Conservation (phyloP, 2,113 vertebrate genomes). For the Lasiurus cinereus region DNA sequence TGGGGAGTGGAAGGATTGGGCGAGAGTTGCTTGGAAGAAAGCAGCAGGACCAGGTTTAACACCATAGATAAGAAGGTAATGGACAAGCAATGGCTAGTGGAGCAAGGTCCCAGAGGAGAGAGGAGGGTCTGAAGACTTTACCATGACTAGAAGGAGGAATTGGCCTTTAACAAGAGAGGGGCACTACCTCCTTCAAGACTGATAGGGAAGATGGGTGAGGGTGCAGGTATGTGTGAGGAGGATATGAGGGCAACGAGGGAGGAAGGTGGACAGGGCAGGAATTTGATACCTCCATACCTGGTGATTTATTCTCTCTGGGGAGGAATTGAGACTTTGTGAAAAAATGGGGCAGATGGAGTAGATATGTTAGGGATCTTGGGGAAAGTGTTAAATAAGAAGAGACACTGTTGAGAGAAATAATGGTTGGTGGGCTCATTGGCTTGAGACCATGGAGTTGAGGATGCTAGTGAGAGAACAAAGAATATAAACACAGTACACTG, state of each 20-base stretch:
- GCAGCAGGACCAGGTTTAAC: not conserved
- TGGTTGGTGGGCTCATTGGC: not conserved
- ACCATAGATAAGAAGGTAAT: not conserved
- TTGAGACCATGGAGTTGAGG: constrained; percentile 9
- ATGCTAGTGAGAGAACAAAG: constrained; percentile 28
- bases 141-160: not conserved
- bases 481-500: not conserved
- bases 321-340: constrained; percentile 13
- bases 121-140: not conserved
- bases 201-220: constrained; percentile 4
- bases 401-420: constrained; percentile 6
- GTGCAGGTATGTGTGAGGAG: not conserved
- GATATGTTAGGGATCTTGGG: constrained; percentile 28
- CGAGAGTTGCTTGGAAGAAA: not conserved
- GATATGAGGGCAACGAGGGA: not conserved
- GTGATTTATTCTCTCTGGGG: not conserved
- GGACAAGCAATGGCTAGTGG: not conserved
- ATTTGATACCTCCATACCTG: not conserved
- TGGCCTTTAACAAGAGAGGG: constrained; percentile 7
- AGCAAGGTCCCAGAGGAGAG: not conserved
- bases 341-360: not conserved
- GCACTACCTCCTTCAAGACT: constrained; percentile 5
- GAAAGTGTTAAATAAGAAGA: constrained; percentile 28
- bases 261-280: not conserved
- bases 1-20: not conserved